phyloP scores from a whole-genome alignment of 2,888 invertebrate genomes.

The Megastigmus dorsalis region DNA sequence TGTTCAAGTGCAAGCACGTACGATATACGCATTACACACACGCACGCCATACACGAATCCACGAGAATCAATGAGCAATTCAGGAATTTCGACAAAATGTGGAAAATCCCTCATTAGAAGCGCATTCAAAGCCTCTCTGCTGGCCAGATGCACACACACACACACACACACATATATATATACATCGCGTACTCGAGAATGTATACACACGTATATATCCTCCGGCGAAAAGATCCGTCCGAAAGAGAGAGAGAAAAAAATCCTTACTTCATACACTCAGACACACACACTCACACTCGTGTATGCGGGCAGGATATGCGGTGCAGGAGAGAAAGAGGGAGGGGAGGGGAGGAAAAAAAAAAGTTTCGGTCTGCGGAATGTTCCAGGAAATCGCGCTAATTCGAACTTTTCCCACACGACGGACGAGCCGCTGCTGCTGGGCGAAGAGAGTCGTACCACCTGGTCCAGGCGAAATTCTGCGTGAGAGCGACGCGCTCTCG shows the following conservation, averaged over 20 bases:
- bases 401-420: slow-evolving; percentile 48
- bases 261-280: slow-evolving; percentile 28
- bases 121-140: slow-evolving; percentile 41
- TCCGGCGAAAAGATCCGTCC: slow-evolving; percentile 18
- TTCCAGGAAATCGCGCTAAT: slow-evolving; percentile 50
- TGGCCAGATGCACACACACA: slow-evolving; percentile 4
- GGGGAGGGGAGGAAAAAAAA: not conserved
- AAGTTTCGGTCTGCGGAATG: slow-evolving; percentile 1
- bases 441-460: no score
- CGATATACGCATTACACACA: no score
- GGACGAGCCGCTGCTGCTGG: no score
- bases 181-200: no score
- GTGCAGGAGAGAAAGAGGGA: no score
- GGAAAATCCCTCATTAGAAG: slow-evolving; percentile 46
- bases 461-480: slow-evolving; percentile 5
- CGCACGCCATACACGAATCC: not conserved
- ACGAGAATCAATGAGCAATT: slow-evolving; percentile 48
- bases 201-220: no score
- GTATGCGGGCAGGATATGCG: no score
- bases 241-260: slow-evolving; percentile 20
- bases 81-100: slow-evolving; percentile 33
- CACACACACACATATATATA: no score
- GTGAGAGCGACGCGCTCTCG: not conserved
- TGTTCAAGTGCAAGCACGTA: slow-evolving; percentile 37
- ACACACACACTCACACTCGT: no score